Base-by-base conservation (phyloP, 2,888 invertebrate species). In the Horisme vitalbata region DNA sequence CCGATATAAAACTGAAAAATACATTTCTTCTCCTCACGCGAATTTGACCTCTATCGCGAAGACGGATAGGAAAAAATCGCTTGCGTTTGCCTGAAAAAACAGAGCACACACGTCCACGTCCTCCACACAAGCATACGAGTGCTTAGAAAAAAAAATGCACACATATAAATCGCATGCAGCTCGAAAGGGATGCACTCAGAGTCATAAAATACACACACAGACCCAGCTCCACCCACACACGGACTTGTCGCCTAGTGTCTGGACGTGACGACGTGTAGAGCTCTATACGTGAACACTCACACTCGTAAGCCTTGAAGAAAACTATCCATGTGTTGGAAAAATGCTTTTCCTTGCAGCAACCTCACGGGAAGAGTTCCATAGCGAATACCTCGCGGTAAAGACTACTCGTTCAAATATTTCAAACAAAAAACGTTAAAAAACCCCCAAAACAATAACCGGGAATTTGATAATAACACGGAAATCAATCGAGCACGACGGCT, bases 361-460 rank as follows among this genome's bases (percentile, higher is more conserved):
- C 87, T 87, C 84, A 84, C 86, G 87, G 87, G 83, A 87, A 89
- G 89, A 89, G 89, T 89, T 89, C 79, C 86, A 88, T 80, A 89
- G 89, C 86, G 89, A 85, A 87, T 86, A 89, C 89, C 89, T 89
- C 89, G 89, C 89, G 89, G 89, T 89, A 89, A 88, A 89, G 88
- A 87, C 89, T 75, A 52, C 73, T 75, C 83, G 85, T 79, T 79
- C 80, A 76, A 77, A 78, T 69, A 74, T 65, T 60, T 59, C 55
- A 38, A 63, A 69, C 41, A 56, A 58, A 65, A 62, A 71, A 67
- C 65, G 41, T 39, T 53, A 6, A 8, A 41, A 62, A 65, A 58
- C 51, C 43, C n/a, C 51, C 41, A 50, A 61, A 63, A 71, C 66
- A 69, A 64, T 63, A 58, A 60, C 41, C 8, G 46, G 55, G 65